Percentiles rank a stretch among this genome's conserved stretches.
These are phyloP conservation scores for Agriopis leucophaearia DNA, from an alignment of 2,888 invertebrate genomes.

Conservation along the genomic window DNA sequence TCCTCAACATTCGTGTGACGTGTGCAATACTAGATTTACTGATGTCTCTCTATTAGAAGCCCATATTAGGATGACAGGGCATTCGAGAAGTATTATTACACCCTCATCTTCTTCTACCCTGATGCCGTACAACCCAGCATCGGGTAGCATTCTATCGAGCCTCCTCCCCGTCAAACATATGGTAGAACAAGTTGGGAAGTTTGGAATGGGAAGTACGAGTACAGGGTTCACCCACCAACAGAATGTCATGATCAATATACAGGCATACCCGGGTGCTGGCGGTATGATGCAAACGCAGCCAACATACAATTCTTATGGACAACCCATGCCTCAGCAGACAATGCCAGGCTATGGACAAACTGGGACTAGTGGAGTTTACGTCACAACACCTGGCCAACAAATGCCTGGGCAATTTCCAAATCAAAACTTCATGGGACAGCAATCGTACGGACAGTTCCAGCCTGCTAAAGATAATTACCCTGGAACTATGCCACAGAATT, in stretches of 20 bases:
- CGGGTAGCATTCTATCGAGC: conserved; percentile 73
- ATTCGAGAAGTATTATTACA: conserved; percentile 77
- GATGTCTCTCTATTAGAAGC: conserved; percentile 83
- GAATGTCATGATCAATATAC: conserved; percentile 88
- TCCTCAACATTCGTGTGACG: conserved; percentile 86
- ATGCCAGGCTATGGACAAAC: conserved; percentile 68
- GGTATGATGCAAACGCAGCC: conserved; percentile 78
- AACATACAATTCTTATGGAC: conserved; percentile 73
- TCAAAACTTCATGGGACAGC: conserved; percentile 67
- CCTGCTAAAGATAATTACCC: conserved; percentile 69
- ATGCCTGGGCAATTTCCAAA: conserved; percentile 71
- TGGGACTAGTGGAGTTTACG: conserved; percentile 73
- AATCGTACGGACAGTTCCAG: conserved; percentile 69
- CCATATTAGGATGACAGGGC: conserved; percentile 84
- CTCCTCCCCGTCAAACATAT: conserved; percentile 79
- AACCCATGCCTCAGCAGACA: conserved; percentile 61
- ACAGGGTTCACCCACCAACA: conserved; percentile 86
- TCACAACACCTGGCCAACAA: conserved; percentile 62
- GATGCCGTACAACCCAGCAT: conserved; percentile 71
- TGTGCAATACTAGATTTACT: conserved; percentile 87
- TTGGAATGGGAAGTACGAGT: conserved; percentile 62
- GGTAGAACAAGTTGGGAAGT: conserved; percentile 81
- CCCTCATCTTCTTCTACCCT: conserved; percentile 65
- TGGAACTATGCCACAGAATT: conserved; percentile 60
- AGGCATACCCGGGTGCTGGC: conserved; percentile 86